phyloP scores from a whole-genome alignment of 2,888 invertebrate genomes.

The Brenthis hecate region DNA sequence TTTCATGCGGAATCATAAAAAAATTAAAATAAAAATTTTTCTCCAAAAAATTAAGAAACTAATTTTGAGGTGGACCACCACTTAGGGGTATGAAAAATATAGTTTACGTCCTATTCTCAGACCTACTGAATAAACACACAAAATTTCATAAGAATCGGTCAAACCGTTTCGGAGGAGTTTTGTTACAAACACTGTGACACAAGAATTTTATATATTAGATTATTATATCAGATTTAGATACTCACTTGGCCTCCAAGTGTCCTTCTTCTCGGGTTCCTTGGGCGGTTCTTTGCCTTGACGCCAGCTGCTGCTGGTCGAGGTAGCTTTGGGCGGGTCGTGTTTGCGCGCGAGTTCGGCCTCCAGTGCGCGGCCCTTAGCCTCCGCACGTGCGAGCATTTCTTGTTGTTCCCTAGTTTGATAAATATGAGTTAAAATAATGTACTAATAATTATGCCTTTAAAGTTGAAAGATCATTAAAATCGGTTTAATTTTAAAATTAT shows the following conservation, averaged over 20 bases:
- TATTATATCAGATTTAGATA: slow-evolving; percentile 12
- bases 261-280: slow-evolving; percentile 53
- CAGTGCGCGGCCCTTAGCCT: slow-evolving; percentile 85
- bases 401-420: slow-evolving; percentile 78
- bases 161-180: too few relatives aligned
- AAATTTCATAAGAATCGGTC: too few relatives aligned
- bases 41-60: background rate
- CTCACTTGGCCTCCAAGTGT: slow-evolving; percentile 61
- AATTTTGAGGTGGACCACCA: background rate
- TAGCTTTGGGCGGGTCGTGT: slow-evolving; percentile 68
- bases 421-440: background rate
- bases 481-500: too few relatives aligned
- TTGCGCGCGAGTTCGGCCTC: slow-evolving; percentile 88
- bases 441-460: too few relatives aligned
- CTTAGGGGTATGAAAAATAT: too few relatives aligned
- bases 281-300: slow-evolving; percentile 47
- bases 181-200: too few relatives aligned
- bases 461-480: too few relatives aligned
- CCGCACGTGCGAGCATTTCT: slow-evolving; percentile 85
- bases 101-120: too few relatives aligned
- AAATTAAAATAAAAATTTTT: too few relatives aligned
- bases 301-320: slow-evolving; percentile 53
- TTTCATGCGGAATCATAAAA: too few relatives aligned
- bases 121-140: too few relatives aligned
- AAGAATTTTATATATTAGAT: too few relatives aligned